Base-by-base conservation (phyloP, 64 coral and sea anemone genomes). In the Montipora cactus region DNA sequence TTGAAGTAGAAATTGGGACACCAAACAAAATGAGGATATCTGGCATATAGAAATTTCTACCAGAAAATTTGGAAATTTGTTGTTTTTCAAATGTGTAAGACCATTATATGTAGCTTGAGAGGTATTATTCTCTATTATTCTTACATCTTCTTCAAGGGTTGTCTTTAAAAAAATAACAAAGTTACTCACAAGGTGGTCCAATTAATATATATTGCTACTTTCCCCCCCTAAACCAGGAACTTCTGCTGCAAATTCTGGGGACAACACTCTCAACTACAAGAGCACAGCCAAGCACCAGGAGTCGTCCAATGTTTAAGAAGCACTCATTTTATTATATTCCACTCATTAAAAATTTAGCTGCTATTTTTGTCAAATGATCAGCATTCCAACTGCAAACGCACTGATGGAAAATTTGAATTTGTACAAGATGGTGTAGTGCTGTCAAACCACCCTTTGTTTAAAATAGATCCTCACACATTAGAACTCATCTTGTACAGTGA, bases 401-500 rank as follows among this genome's bases (percentile, higher is more conserved):
- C 5, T 46, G n/a, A 77, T 79, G 75, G 88, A 1, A 89, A 89
- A 76, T 10, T 89, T 7, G 53, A 76, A 89, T 76, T 47, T 20
- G 13, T 89, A n/a, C 58, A 67, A 4, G 88, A 76, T 78, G 88
- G 75, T 62, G 72, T 20, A 66, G 75, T 79, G 0, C 16, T 66
- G 19, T 76, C 22, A 14, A 64, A 79, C 22, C 71, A 89, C 44
- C 71, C 88, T 77, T 18, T 89, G 16, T 89, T 89, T 78, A 11
- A 74, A 44, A 66, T 8, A 44, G 8, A 62, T 47, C n/a, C n/a
- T 80, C 3, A 47, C 37, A 78, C 82, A 48, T 57, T 87, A 8
- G 72, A 93, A 70, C 61, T 93, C 77, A 84, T 78, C 22, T 37
- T 87, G 2, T 93, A 93, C 76, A 71, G 84, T 70, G 91, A 93